Percentiles rank a stretch among this genome's conserved stretches.
Conservation (phyloP, 1,140 invertebrate species). For the Diorhabda carinulata region DNA sequence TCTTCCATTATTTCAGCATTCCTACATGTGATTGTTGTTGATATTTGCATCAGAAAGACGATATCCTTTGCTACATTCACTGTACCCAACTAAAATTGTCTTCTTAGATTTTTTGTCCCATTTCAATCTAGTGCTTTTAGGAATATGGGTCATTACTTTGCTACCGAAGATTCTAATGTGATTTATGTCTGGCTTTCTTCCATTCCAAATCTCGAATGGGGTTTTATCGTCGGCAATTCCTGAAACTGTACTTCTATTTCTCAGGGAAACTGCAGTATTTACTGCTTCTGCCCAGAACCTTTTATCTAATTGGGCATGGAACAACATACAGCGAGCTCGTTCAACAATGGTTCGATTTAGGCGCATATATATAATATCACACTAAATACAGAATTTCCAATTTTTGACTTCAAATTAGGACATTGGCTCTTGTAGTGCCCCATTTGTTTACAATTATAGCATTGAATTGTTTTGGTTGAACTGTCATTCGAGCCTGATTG, state of each 20-base stretch:
- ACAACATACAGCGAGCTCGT: constrained; percentile 39
- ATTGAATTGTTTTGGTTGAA: not conserved
- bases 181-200: constrained; percentile 47
- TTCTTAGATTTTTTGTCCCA: constrained; percentile 42
- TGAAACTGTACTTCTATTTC: constrained; percentile 35
- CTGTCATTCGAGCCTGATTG: too few relatives aligned
- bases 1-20: constrained; percentile 43
- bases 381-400: too few relatives aligned
- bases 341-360: constrained; percentile 43
- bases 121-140: constrained; percentile 43
- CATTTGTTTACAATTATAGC: constrained; percentile 25
- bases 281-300: constrained; percentile 47
- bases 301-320: constrained; percentile 33
- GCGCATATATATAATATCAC: too few relatives aligned
- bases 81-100: constrained; percentile 46
- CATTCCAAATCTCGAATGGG: constrained; percentile 39
- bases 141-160: constrained; percentile 42
- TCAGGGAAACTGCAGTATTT: constrained; percentile 45
- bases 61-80: constrained; percentile 40
- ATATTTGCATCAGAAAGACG: constrained; percentile 30
- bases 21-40: not conserved
- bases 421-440: constrained; percentile 19
- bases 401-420: constrained; percentile 8
- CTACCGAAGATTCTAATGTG: constrained; percentile 47
- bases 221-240: constrained; percentile 33